Percentiles rank a stretch among this genome's conserved stretches.
phyloP scores from a whole-genome alignment of 2,888 invertebrate species.

The Norana najaformis region DNA sequence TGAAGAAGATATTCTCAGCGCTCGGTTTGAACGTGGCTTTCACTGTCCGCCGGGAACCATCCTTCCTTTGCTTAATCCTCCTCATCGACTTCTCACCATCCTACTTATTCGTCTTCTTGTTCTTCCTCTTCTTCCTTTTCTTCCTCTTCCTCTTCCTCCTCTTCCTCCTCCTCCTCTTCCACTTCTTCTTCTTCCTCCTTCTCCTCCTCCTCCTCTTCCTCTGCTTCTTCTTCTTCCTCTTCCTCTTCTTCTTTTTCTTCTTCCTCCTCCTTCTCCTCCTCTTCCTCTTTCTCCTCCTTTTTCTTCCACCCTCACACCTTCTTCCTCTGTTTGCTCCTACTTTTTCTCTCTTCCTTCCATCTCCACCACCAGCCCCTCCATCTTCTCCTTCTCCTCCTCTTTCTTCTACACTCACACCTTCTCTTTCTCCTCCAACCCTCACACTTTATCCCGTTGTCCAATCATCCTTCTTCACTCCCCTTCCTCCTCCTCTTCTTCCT shows the following conservation, averaged over 20 bases:
- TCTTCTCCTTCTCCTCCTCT: neutral
- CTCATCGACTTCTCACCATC: conserved; percentile 29
- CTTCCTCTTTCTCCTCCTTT: neutral
- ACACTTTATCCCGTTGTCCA: no score
- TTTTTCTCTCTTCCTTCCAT: neutral
- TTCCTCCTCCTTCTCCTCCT: neutral
- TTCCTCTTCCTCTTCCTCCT: conserved; percentile 15
- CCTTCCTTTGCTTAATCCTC: neutral
- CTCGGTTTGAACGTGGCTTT: no score
- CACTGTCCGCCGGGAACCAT: conserved; percentile 16
- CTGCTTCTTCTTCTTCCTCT: neutral
- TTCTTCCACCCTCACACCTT: neutral
- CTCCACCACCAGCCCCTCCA: no score
- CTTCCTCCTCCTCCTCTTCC: conserved; percentile 17
- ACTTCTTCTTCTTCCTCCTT: neutral
- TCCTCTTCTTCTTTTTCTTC: neutral
- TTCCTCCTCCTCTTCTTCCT: neutral
- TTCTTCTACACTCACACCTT: neutral
- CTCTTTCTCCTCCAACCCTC: neutral
- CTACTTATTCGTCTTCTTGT: conserved; percentile 42
- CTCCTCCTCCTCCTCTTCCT: neutral
- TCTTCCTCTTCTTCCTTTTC: neutral
- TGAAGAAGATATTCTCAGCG: conserved; percentile 31
- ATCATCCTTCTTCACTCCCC: no score
- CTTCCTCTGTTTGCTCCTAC: neutral